Conservation (phyloP, 2,113 vertebrate species). For the Paramormyrops kingsleyae region DNA sequence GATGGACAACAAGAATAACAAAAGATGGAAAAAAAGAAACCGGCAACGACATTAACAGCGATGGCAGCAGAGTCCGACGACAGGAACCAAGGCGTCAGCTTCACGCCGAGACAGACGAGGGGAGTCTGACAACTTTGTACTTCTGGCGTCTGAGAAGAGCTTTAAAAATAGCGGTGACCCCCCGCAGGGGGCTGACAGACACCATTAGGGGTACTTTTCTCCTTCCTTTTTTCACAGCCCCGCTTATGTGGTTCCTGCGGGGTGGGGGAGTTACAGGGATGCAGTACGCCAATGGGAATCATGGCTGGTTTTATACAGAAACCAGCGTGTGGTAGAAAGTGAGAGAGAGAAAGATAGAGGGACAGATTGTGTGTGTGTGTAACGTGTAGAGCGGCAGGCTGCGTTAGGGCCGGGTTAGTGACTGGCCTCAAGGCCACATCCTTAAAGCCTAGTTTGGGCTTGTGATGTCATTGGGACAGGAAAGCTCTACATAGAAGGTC, state of each 20-base stretch:
- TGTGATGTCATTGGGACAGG: background rate
- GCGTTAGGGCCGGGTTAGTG: background rate
- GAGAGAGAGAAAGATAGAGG: background rate
- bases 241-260: background rate
- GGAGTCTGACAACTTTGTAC: slow-evolving; percentile 5
- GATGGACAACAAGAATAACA: background rate
- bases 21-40: too few relatives aligned
- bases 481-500: background rate
- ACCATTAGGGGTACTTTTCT: background rate
- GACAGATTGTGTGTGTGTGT: background rate
- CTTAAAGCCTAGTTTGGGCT: background rate
- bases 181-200: background rate
- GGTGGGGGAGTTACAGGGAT: background rate
- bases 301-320: background rate
- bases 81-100: slow-evolving; percentile 1
- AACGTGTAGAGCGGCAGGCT: background rate
- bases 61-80: background rate
- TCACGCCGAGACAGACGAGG: slow-evolving; percentile 3
- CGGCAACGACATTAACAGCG: background rate
- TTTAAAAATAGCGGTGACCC: slow-evolving; percentile 11
- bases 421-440: background rate
- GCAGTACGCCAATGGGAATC: background rate
- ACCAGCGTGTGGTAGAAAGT: background rate
- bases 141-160: background rate
- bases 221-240: background rate